These are phyloP conservation scores for Anguilla anguilla DNA, from an alignment of 2,797 vertebrate genomes.

Conservation along the genomic window DNA sequence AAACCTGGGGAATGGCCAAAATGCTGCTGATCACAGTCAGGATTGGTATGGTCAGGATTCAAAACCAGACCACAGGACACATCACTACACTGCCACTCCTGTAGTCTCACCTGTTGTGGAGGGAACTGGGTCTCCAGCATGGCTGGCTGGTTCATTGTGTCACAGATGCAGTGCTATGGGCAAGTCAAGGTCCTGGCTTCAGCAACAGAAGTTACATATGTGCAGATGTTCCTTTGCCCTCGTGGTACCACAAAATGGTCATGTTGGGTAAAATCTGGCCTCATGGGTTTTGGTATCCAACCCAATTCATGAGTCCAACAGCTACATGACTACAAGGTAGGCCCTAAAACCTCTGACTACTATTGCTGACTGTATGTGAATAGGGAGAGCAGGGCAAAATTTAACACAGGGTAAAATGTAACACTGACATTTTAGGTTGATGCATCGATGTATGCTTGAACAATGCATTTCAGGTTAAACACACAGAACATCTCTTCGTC, in stretches of 20 bases:
- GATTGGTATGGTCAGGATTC: neutral
- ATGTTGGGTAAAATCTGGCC: neutral
- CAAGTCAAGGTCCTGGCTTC: too few species aligned
- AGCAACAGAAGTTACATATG: neutral
- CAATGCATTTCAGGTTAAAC: too few species aligned
- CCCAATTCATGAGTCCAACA: too few species aligned
- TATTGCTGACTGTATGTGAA: too few species aligned
- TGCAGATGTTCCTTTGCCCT: neutral
- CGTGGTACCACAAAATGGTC: neutral
- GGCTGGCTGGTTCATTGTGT: neutral
- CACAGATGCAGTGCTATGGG: neutral
- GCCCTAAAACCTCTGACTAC: too few species aligned
- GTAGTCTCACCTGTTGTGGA: neutral
- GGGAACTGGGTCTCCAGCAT: neutral
- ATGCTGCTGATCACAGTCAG: neutral
- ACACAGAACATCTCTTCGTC: too few species aligned
- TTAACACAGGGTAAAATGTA: too few species aligned
- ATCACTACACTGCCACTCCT: neutral
- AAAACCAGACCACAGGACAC: neutral
- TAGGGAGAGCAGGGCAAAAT: too few species aligned
- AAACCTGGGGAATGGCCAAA: neutral
- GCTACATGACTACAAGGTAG: too few species aligned
- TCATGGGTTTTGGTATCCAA: too few species aligned
- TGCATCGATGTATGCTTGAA: too few species aligned
- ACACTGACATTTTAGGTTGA: too few species aligned